phyloP scores from a whole-genome alignment of 2,113 vertebrate genomes.

The Zosterops lateralis region DNA sequence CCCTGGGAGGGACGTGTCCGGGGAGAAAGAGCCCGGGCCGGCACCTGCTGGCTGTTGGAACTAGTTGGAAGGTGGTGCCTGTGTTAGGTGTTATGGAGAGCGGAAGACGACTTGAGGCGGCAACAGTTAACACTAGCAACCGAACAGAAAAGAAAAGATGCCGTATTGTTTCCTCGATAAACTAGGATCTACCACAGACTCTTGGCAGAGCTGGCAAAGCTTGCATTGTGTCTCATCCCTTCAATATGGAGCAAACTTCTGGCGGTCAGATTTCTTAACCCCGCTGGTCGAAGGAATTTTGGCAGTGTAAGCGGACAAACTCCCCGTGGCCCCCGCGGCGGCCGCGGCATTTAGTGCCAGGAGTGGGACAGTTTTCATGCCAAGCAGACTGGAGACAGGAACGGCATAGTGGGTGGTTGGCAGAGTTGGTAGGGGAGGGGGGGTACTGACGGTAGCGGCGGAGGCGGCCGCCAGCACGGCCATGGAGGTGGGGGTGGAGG shows the following conservation, averaged over 20 bases:
- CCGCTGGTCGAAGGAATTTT: slow-evolving; percentile 83
- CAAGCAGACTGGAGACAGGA: slow-evolving; percentile 91
- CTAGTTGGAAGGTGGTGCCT: slow-evolving; percentile 56
- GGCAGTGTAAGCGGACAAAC: slow-evolving; percentile 83
- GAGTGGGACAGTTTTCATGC: slow-evolving; percentile 90
- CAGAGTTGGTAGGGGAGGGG: slow-evolving; percentile 79
- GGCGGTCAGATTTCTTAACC: slow-evolving; percentile 88
- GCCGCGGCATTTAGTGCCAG: slow-evolving; percentile 87
- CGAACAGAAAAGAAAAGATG: slow-evolving; percentile 68
- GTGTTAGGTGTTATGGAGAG: slow-evolving; percentile 69
- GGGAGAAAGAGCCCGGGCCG: not conserved
- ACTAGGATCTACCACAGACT: slow-evolving; percentile 70
- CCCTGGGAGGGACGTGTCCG: rapidly evolving
- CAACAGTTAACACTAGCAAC: slow-evolving; percentile 69
- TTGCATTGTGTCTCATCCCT: slow-evolving; percentile 67
- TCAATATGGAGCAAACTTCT: slow-evolving; percentile 94
- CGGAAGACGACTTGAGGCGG: slow-evolving; percentile 65
- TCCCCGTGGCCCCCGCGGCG: slow-evolving; percentile 79
- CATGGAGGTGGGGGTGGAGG: slow-evolving; percentile 86
- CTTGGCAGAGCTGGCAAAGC: slow-evolving; percentile 66
- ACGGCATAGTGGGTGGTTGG: slow-evolving; percentile 88
- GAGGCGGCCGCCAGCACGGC: slow-evolving; percentile 83
- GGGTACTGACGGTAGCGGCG: slow-evolving; percentile 85
- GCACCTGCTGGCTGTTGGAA: slow-evolving; percentile 67
- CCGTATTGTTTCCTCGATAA: slow-evolving; percentile 68